Conservation (phyloP, 2,888 invertebrate genomes). For the Dugesia japonica region DNA sequence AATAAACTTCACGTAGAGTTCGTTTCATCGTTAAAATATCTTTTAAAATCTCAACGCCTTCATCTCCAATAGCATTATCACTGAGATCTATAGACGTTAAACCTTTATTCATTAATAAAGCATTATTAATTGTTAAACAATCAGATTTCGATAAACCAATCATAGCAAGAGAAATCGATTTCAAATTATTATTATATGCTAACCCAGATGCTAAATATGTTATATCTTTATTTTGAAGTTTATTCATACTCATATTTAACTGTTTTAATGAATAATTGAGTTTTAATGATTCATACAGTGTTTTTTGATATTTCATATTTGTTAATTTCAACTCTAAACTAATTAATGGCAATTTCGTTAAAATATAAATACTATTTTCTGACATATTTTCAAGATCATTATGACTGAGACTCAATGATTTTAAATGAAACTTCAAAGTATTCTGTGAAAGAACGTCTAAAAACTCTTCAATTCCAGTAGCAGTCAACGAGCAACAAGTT, state of each 20-base stretch:
- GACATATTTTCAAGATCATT: not conserved
- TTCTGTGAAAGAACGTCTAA: not conserved
- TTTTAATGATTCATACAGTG: not conserved
- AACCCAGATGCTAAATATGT: not conserved
- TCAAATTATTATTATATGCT: not conserved
- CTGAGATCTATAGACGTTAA: not conserved
- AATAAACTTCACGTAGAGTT: not conserved
- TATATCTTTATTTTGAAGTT: not conserved
- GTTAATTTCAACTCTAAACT: not conserved
- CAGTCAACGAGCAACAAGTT: not conserved
- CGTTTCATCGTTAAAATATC: not conserved
- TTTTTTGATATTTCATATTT: not conserved
- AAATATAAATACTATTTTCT: not conserved
- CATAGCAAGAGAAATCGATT: not conserved
- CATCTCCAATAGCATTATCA: conserved; percentile 3
- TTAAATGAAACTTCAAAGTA: not conserved
- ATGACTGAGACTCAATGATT: not conserved
- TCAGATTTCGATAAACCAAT: not conserved
- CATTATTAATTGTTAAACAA: not conserved
- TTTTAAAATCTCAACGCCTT: not conserved
- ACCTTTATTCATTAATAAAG: not conserved
- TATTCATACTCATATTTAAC: not conserved
- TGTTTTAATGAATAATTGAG: not conserved
- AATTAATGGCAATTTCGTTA: not conserved
- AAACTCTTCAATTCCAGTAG: not conserved